Percentiles rank a stretch among this genome's conserved stretches.
Evolutionary conservation across 2,113 vertebrate species (phyloP).

Genomic region (Cavia porcellus): DNA sequence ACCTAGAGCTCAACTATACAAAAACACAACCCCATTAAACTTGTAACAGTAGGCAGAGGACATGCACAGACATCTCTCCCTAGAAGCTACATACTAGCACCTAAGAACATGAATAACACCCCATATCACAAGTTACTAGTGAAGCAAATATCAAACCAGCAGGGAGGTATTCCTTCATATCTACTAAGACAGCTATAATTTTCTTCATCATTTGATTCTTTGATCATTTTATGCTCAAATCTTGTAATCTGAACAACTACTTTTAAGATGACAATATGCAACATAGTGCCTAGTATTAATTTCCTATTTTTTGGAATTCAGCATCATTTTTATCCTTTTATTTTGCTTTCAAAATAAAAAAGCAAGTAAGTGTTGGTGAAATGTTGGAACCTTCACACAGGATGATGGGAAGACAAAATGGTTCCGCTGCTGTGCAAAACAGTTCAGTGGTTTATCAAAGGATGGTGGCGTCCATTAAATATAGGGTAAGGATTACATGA

Average conservation of each 20-base stretch:
- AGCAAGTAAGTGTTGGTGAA: not conserved
- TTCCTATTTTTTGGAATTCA: no score
- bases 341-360: not conserved
- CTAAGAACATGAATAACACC: not conserved
- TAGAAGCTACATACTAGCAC: not conserved
- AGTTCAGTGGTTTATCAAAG: not conserved
- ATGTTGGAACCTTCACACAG: not conserved
- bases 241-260: no score
- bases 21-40: not conserved
- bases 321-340: no score
- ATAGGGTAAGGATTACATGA: not conserved
- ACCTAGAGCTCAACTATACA: not conserved
- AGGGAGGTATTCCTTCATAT: not conserved
- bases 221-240: no score
- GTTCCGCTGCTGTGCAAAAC: not conserved
- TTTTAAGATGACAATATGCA: no score
- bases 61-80: not conserved
- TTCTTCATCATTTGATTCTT: no score
- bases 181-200: not conserved
- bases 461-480: not conserved
- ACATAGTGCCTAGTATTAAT: no score
- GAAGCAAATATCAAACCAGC: not conserved
- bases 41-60: not conserved
- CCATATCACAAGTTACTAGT: not conserved
- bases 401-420: not conserved